Percentiles rank a stretch among this genome's conserved stretches.
Conservation (phyloP, 2,113 vertebrate genomes). For the Thunnus thynnus region DNA sequence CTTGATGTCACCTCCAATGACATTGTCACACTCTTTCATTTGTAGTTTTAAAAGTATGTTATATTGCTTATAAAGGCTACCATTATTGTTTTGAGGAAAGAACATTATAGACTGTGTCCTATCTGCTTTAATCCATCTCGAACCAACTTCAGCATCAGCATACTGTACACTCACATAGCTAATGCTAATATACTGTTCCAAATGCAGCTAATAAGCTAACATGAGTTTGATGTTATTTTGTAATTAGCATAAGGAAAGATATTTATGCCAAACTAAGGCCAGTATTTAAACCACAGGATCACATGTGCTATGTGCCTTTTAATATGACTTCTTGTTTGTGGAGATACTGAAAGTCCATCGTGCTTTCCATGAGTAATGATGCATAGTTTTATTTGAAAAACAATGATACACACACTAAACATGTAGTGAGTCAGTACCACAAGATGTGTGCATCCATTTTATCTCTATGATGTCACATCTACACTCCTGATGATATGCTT, state of each 20-base stretch:
- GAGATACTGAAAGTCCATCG: too few species aligned
- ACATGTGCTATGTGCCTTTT: background rate
- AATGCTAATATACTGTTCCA: background rate
- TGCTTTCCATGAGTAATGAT: background rate
- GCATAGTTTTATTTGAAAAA: background rate
- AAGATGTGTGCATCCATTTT: background rate
- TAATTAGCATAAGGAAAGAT: background rate
- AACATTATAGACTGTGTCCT: background rate
- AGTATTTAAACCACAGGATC: background rate
- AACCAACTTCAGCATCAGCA: background rate
- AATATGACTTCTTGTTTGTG: too few species aligned
- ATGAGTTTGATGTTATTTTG: conserved; percentile 8
- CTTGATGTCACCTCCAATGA: too few species aligned
- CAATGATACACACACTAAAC: background rate
- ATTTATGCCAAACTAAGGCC: background rate
- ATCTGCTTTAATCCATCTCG: background rate
- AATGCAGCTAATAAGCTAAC: conserved; percentile 6
- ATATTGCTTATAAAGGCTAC: background rate
- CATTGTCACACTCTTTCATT: background rate
- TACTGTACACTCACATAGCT: background rate
- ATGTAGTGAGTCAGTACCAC: background rate
- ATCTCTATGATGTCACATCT: background rate
- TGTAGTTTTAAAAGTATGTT: background rate
- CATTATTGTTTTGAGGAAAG: conserved; percentile 4
- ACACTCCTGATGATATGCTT: background rate